Percentiles rank a stretch among this genome's conserved stretches.
Evolutionary conservation across 2,888 invertebrate genomes (phyloP).

Genomic region (Alviniconcha strummeri): DNA sequence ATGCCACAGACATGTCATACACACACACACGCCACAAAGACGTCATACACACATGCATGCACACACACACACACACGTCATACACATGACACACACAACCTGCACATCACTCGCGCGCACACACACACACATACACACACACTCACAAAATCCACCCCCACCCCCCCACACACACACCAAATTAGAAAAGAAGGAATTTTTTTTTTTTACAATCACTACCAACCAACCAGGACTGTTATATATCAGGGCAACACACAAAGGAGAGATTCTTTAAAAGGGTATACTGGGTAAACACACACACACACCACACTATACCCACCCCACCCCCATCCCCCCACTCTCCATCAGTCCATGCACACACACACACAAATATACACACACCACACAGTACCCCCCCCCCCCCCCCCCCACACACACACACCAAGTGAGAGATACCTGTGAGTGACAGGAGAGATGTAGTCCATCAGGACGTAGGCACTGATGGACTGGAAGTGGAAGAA

Average conservation of each 20-base stretch:
- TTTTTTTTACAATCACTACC: no score
- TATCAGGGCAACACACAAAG: no score
- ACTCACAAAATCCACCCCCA: not conserved
- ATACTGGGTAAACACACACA: no score
- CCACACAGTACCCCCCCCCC: not conserved
- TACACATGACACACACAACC: no score
- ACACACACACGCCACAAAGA: not conserved
- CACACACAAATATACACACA: not conserved
- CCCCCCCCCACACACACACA: not conserved
- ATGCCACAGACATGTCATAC: not conserved
- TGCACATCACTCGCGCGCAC: not conserved
- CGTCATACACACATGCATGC: not conserved
- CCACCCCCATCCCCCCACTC: not conserved
- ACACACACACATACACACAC: not conserved
- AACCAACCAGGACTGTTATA: no score
- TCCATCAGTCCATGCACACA: not conserved
- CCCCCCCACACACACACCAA: not conserved
- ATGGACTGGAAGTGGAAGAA: slow-evolving; percentile 89
- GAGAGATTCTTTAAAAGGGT: no score
- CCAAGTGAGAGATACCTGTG: slow-evolving; percentile 74
- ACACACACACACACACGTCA: not conserved
- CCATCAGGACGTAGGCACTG: slow-evolving; percentile 86
- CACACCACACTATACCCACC: no score
- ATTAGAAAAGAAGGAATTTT: no score
- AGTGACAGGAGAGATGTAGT: slow-evolving; percentile 86